Base-by-base conservation (phyloP, 2,888 invertebrate species). In the Apodemia duryi region DNA sequence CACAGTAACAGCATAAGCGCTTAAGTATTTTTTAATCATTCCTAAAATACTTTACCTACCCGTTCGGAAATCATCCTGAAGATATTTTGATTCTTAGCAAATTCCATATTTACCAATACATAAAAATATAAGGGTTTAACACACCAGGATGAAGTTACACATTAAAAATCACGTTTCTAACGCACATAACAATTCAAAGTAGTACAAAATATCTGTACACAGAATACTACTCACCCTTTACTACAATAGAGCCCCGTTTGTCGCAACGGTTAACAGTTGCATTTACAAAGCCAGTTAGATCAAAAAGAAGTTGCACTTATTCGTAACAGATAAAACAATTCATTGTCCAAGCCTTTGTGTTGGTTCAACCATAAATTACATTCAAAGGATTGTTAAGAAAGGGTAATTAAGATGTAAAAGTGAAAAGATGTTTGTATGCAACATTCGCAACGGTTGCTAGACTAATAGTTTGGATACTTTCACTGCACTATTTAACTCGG, bases 371-470 rank as follows among this genome's bases (percentile, higher is more conserved):
- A 57, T 57, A 57, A 57, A 57, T 57, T 57, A 32, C 28, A 6
- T 32, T 32, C 57, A 57, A 57, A 57, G 32, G 57, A 57, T 57
- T 57, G 57, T 57, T 28, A 57, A 57, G 57, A 57, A 57, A 57
- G 57, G 57, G 57, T 57, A 57, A 57, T 57, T 57, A 57, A 13
- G 57, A 57, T 32, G 57, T 57, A 57, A 57, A 57, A 57, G 57
- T 57, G 57, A 57, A 29, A 57, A 57, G 57, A 29, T 13, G 13
- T 32, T 57, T 57, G 57, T 28, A 57, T 57, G 29, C 57, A 32
- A 32, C 57, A 57, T 57, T 57, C 32, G 57, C 13, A 57, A 57
- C 57, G 57, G 13, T 32, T 57, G 9, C 28, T 54, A 54, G 21
- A 0, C 28, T 54, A 54, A 57, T 57, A 32, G 57, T 10, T 32